Conservation (phyloP, 1,140 invertebrate species). For the Zelostemma sp. region DNA sequence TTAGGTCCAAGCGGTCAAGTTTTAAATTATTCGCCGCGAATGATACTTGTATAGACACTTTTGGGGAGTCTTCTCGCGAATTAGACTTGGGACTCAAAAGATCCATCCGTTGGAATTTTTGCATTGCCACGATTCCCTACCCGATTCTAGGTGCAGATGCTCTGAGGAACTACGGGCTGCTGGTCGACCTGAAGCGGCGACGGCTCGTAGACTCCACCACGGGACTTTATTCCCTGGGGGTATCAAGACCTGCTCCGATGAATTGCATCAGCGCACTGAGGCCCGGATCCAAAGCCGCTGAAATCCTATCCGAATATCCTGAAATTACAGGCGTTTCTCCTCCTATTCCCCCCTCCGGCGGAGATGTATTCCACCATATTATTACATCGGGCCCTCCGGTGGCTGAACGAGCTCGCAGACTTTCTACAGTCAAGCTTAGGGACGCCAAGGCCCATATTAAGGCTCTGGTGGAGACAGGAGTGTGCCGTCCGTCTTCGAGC, state of each 20-base stretch:
- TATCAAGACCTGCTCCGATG: too few species aligned
- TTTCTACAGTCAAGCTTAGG: conserved; percentile 52
- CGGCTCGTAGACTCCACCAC: conserved; percentile 24
- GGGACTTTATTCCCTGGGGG: not conserved
- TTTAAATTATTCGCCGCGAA: conserved; percentile 20
- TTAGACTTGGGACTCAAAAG: not conserved
- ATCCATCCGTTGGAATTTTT: conserved; percentile 23
- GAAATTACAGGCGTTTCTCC: not conserved
- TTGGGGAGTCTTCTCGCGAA: conserved; percentile 4
- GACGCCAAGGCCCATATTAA: conserved; percentile 58
- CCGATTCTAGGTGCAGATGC: conserved; percentile 38
- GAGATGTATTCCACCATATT: conserved; percentile 40
- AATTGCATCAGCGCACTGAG: not conserved
- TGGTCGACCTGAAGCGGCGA: conserved; percentile 24
- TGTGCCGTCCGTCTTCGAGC: conserved; percentile 51
- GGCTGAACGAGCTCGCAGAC: conserved; percentile 51
- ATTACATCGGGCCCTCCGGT: conserved; percentile 58
- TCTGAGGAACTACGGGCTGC: conserved; percentile 19
- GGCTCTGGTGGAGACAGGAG: conserved; percentile 45
- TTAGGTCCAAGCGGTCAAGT: conserved; percentile 13
- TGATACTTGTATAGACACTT: conserved; percentile 14
- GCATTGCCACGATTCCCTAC: conserved; percentile 26
- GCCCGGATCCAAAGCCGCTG: not conserved
- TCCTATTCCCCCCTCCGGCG: not conserved
- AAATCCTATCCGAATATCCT: not conserved